Evolutionary conservation across 2,797 vertebrate genomes (phyloP).

Genomic region (Borostomias antarcticus): DNA sequence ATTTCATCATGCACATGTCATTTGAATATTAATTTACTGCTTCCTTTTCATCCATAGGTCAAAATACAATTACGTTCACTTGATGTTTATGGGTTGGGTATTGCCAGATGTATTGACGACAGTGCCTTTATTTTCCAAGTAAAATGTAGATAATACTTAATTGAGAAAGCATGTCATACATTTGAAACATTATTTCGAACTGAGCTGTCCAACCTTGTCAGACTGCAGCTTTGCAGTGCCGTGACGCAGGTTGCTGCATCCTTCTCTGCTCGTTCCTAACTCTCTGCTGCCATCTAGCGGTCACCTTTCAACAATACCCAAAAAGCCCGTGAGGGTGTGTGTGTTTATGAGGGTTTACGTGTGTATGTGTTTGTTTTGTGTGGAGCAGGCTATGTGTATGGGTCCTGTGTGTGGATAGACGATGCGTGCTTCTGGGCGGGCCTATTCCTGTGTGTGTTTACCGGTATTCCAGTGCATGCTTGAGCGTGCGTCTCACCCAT

Average conservation of each 20-base stretch:
- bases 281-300: conserved; percentile 72
- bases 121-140: neutral
- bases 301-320: conserved; percentile 17
- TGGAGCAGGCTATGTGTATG: conserved; percentile 12
- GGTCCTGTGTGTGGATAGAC: neutral
- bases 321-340: neutral
- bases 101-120: neutral
- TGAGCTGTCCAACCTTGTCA: neutral
- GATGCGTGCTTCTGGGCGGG: neutral
- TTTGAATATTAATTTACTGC: neutral
- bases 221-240: conserved; percentile 6
- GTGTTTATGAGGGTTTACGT: neutral
- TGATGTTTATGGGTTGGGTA: neutral
- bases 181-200: neutral
- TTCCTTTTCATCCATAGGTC: neutral
- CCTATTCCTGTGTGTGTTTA: neutral
- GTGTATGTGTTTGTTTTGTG: conserved; percentile 17
- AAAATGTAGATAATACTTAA: neutral
- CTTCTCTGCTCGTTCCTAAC: conserved; percentile 20
- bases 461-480: neutral
- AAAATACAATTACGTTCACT: neutral
- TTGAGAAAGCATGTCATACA: too few relatives aligned
- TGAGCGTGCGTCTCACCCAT: neutral
- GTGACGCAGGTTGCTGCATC: neutral
- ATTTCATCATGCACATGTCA: neutral